phyloP scores from a whole-genome alignment of 2,113 vertebrate genomes.

The Heterotis niloticus region DNA sequence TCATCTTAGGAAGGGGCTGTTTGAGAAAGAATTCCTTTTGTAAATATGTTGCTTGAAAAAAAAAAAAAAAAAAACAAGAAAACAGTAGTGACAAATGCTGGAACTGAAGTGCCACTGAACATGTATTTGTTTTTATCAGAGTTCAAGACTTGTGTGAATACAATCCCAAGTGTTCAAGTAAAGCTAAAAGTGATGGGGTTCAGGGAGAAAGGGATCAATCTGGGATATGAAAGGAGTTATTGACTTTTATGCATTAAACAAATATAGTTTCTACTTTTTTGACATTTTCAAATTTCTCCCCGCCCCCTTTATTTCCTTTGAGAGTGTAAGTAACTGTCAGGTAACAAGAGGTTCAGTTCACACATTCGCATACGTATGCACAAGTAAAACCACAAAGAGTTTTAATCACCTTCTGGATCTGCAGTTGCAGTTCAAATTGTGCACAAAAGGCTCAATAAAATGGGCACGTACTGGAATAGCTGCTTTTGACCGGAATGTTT shows the following conservation, averaged over 20 bases:
- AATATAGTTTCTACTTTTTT: background rate
- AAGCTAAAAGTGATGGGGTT: background rate
- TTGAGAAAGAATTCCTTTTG: conserved; percentile 5
- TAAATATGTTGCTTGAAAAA: conserved; percentile 7
- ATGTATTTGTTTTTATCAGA: conserved; percentile 10
- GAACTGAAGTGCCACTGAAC: background rate
- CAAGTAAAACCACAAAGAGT: no score
- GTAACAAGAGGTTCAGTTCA: background rate
- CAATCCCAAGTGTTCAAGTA: no score
- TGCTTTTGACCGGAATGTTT: no score
- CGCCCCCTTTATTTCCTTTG: background rate
- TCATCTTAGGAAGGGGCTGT: background rate
- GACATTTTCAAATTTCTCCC: no score
- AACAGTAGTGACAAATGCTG: background rate
- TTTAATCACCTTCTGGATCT: no score
- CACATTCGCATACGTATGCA: background rate
- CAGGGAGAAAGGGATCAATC: conserved; percentile 8
- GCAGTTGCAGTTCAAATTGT: no score
- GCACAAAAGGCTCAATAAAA: no score
- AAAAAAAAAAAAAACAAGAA: background rate
- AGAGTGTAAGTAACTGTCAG: conserved; percentile 12
- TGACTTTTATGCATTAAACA: conserved; percentile 11
- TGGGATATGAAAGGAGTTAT: background rate
- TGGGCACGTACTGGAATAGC: no score
- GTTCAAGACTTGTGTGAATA: background rate